Conservation (phyloP, 2,888 invertebrate species). For the Bedellia somnulentella region DNA sequence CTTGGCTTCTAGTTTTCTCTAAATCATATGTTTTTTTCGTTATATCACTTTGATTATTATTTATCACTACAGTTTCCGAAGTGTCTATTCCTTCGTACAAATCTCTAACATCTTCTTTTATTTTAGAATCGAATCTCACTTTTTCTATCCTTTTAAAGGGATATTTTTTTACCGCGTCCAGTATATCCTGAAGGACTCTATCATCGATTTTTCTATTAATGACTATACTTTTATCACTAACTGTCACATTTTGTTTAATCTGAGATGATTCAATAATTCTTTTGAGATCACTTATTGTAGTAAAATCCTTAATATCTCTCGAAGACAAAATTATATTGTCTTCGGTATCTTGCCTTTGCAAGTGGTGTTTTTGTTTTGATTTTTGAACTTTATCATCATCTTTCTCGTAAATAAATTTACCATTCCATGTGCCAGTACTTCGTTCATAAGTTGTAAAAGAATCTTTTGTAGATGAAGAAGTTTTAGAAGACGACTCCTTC, state of each 20-base stretch:
- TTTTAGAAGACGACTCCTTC: constrained; percentile 34
- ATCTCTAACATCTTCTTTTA: constrained; percentile 63
- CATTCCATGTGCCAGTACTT: constrained; percentile 60
- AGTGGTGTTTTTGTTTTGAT: constrained; percentile 42
- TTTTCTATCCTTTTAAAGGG: constrained; percentile 53
- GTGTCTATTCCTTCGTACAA: constrained; percentile 47
- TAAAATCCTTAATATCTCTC: constrained; percentile 50
- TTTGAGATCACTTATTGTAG: constrained; percentile 46
- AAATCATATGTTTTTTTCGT: constrained; percentile 47
- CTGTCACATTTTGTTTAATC: constrained; percentile 40
- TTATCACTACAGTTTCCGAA: constrained; percentile 36
- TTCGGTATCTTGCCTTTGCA: constrained; percentile 49
- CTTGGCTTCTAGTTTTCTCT: constrained; percentile 48
- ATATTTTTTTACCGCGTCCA: constrained; percentile 51
- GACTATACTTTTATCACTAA: constrained; percentile 49
- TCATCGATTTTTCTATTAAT: constrained; percentile 51
- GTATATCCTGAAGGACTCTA: constrained; percentile 44
- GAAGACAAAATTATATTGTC: constrained; percentile 52
- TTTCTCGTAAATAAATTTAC: constrained; percentile 56
- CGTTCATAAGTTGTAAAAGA: constrained; percentile 43
- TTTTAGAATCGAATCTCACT: constrained; percentile 57
- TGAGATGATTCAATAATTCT: constrained; percentile 48
- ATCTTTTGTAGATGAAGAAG: constrained; percentile 27
- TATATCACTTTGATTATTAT: constrained; percentile 32
- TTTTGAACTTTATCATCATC: constrained; percentile 35